Evolutionary conservation across 2,797 vertebrate genomes (phyloP), one percentile per base, ranked within the genome.

Genomic region (Siniperca undulata): DNA sequence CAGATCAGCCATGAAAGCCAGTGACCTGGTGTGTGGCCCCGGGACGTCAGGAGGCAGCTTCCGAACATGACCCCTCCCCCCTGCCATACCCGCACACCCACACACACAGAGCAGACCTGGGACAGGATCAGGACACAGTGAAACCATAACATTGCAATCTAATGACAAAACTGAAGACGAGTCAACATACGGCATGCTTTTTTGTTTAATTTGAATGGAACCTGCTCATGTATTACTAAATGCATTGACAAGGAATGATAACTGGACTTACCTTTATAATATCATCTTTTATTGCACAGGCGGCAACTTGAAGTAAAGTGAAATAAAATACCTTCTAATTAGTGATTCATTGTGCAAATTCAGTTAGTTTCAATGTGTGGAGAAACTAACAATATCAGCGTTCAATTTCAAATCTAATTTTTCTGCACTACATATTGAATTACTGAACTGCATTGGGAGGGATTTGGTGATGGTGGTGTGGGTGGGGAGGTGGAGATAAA

Each of bases 271-370:
- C 82, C 70, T 75, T 61, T 40, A 73, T 83, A 42, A 87, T 87
- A 87, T 80, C 78, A 76, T 60, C 42, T 85, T 62, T 81, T 74
- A 90, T 82, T 84, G 82, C 85, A 71, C 62, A 50, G 78, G 75
- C 74, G 58, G 86, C 64, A 71, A 80, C 79, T 65, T 36, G 71
- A 84, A 70, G 70, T 81, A 81, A 87, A 92, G 85, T 87, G 90
- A 91, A 93, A 93, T 91, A 89, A 92, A 94, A 94, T 80, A 90
- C 84, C 89, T 91, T 88, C 89, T 92, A 93, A 93, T 94, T 94
- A 92, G 91, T 10, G 78, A 90, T 87, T 86, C 88, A 77, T 82
- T 46, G 82, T 52, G 80, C 73, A 92, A 88, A 93, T 92, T 88
- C 67, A 89, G 93, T 92, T 90, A 91, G 89, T 76, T 87, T 85